Evolutionary conservation across 2,113 vertebrate species (phyloP), one percentile per base, ranked within the genome.

Genomic region (Muntiacus reevesi): DNA sequence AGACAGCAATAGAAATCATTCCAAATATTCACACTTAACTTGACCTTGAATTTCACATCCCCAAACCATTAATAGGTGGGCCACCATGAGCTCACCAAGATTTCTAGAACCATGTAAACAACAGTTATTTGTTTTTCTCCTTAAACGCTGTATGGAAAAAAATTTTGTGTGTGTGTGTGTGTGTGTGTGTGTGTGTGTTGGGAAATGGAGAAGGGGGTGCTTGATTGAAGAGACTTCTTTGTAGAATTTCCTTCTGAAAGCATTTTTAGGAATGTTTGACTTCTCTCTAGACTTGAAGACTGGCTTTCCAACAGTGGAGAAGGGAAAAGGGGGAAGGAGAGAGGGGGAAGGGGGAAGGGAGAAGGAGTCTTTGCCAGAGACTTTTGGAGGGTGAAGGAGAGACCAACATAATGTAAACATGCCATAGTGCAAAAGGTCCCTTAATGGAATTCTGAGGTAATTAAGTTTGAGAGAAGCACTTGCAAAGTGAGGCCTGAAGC

Each of bases 21-120:
- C 55, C 36, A 33, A 62, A 78, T 60, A 83, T 89, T 87, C 40
- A 74, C 28, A 43, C 91, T 88, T 93, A 74, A 74, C 30, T 47
- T 83, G 79, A 97, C 6, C 33, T 97, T 95, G 59, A 95, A 82
- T 79, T 96, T 96, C 78, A 60, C 60, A 97, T 78, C 14, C n/a
- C 40, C 36, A 94, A 89, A 85, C 33, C 79, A 54, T 85, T 62
- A 87, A 82, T 59, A 88, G 82, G 86, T 94, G 57, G 23, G 9
- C 23, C 25, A 83, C 43, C 90, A 43, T 3, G 30, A 93, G 23
- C 50, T 92, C 67, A 91, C 30, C 30, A 95, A 74, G 33, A 91
- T 62, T 96, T 82, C 43, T 84, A 96, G 50, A 89, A 79, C 40
- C 90, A 62, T 84, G 13, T 6, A 94, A 91, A 86, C 21, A 87